A percentile compares a stretch with the other conserved stretches of the same genome.
phyloP scores from a whole-genome alignment of 2,888 invertebrate species.

The Zygogramma bicolorata region DNA sequence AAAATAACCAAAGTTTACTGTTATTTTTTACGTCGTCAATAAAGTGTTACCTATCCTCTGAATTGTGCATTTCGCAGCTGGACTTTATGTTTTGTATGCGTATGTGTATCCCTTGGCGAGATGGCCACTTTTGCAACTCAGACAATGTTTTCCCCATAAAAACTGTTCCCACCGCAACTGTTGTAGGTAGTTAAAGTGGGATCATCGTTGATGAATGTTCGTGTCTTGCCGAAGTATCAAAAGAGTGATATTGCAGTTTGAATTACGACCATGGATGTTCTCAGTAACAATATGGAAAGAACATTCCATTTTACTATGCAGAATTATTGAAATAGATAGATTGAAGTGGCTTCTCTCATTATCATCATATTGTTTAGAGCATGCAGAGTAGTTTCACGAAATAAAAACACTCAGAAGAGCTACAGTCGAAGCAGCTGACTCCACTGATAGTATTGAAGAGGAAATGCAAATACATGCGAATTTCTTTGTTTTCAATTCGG shows the following conservation, averaged over 20 bases:
- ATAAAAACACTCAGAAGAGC: no score
- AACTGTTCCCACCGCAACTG: slow-evolving; percentile 25
- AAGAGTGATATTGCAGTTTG: not conserved
- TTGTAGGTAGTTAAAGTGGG: slow-evolving; percentile 20
- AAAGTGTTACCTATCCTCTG: not conserved
- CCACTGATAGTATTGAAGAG: no score
- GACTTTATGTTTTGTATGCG: slow-evolving; percentile 21
- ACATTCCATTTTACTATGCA: not conserved
- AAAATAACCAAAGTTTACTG: not conserved
- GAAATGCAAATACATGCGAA: no score
- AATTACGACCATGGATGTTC: not conserved
- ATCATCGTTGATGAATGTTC: slow-evolving; percentile 33
- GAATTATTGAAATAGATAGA: no score
- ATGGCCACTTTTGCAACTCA: slow-evolving; percentile 16
- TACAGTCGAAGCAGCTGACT: no score
- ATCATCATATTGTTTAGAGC: no score
- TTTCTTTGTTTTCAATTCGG: no score
- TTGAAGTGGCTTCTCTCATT: no score
- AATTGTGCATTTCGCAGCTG: slow-evolving; percentile 13
- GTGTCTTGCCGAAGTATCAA: not conserved
- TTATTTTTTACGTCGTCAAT: not conserved
- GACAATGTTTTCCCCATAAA: slow-evolving; percentile 28
- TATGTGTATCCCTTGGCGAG: slow-evolving; percentile 6
- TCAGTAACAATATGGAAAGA: not conserved
- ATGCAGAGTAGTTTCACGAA: no score